Conservation (phyloP, 2,888 invertebrate species). For the Sarcophaga subvicina region DNA sequence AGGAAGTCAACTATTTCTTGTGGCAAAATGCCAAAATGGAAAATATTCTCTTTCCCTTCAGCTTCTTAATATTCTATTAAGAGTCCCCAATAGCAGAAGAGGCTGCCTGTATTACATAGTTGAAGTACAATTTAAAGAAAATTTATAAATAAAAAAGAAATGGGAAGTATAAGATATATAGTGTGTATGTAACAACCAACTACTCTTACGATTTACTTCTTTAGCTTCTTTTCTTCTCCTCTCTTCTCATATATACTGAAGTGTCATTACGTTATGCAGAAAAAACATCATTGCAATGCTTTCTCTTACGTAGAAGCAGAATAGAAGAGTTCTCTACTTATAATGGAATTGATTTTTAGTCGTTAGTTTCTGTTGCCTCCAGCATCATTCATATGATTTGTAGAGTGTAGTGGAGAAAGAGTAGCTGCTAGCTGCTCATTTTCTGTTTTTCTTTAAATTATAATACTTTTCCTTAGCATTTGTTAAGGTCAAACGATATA, state of each 20-base stretch:
- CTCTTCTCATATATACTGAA: background rate
- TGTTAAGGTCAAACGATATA: too few relatives aligned
- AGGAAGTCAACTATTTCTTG: slow-evolving; percentile 43
- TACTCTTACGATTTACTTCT: background rate
- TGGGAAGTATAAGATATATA: background rate
- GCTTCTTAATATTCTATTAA: slow-evolving; percentile 9
- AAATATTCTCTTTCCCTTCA: background rate
- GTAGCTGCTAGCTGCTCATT: too few relatives aligned
- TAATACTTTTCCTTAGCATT: too few relatives aligned
- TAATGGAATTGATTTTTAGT: too few relatives aligned
- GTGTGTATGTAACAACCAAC: background rate
- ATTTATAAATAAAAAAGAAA: slow-evolving; percentile 18
- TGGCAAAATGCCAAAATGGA: slow-evolving; percentile 55
- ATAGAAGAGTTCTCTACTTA: too few relatives aligned
- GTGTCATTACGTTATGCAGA: background rate
- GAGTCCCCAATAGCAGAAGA: background rate
- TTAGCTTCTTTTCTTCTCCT: background rate
- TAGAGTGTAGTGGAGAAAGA: too few relatives aligned
- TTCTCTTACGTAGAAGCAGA: background rate
- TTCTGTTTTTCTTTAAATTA: too few relatives aligned
- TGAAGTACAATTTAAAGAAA: too few relatives aligned
- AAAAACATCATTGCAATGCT: background rate
- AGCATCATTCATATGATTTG: too few relatives aligned
- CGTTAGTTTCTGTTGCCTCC: too few relatives aligned
- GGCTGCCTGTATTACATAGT: too few relatives aligned